phyloP scores from a whole-genome alignment of 2,797 vertebrate genomes.

The Poecilia gillii region DNA sequence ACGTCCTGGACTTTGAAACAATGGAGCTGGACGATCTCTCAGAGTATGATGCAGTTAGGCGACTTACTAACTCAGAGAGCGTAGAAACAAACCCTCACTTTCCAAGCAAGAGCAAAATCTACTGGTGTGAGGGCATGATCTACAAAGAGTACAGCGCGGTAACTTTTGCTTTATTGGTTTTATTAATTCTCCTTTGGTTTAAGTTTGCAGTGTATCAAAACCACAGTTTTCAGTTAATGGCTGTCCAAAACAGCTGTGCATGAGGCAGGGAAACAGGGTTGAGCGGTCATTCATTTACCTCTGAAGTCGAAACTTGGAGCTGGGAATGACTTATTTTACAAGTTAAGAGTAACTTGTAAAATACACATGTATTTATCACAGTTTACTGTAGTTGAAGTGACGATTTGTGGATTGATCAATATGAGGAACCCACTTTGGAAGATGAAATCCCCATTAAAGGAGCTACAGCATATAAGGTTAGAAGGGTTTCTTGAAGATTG shows the following conservation, averaged over 20 bases:
- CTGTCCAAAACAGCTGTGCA: neutral
- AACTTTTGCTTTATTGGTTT: neutral
- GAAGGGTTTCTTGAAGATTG: neutral
- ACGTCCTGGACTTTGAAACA: constrained; percentile 37
- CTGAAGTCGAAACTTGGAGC: neutral
- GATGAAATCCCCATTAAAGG: neutral
- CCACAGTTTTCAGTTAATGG: neutral
- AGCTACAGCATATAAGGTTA: neutral
- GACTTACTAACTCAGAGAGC: constrained; percentile 60
- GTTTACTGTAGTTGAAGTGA: neutral
- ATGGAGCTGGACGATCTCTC: constrained; percentile 40
- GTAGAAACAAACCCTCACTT: constrained; percentile 41
- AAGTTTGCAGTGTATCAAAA: neutral
- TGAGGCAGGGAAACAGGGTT: too few relatives aligned
- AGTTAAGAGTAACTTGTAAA: neutral
- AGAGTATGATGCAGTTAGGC: constrained; percentile 40
- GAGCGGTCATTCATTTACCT: neutral
- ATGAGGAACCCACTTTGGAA: neutral
- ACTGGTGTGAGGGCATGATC: constrained; percentile 39
- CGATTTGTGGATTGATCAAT: neutral
- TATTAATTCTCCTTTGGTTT: neutral
- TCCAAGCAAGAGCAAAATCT: constrained; percentile 51
- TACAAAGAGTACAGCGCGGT: constrained; percentile 63
- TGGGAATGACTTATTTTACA: too few relatives aligned
- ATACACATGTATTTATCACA: neutral